Conservation (phyloP, 2,113 vertebrate genomes). For the Hyaena hyaena region DNA sequence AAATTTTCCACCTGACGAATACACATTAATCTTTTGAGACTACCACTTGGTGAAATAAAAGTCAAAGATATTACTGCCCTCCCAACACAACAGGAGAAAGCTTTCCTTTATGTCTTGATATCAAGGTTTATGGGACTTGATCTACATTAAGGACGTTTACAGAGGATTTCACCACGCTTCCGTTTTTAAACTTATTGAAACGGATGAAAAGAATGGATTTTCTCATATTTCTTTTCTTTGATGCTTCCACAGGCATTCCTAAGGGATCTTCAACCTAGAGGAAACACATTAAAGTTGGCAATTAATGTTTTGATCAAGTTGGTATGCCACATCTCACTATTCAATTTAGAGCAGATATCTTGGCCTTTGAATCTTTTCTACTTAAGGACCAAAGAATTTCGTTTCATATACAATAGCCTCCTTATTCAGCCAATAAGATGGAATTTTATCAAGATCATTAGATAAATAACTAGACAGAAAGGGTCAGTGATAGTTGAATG, state of each 20-base stretch:
- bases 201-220: not conserved
- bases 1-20: not conserved
- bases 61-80: not conserved
- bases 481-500: not conserved
- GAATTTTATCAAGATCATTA: constrained; percentile 23
- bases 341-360: constrained; percentile 26
- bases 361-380: constrained; percentile 43
- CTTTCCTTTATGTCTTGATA: not conserved
- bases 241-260: not conserved
- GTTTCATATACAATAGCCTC: not conserved
- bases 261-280: not conserved
- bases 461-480: not conserved
- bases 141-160: not conserved
- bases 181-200: not conserved
- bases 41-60: not conserved
- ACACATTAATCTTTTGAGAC: not conserved
- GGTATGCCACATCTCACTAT: not conserved
- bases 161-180: not conserved
- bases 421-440: not conserved
- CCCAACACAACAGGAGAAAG: not conserved
- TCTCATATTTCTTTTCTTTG: constrained; percentile 8
- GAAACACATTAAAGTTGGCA: constrained; percentile 49
- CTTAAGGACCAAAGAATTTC: constrained; percentile 36
- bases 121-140: not conserved
- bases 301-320: constrained; percentile 57